phyloP scores from a whole-genome alignment of 2,113 vertebrate genomes.

The Gasterosteus nipponicus region DNA sequence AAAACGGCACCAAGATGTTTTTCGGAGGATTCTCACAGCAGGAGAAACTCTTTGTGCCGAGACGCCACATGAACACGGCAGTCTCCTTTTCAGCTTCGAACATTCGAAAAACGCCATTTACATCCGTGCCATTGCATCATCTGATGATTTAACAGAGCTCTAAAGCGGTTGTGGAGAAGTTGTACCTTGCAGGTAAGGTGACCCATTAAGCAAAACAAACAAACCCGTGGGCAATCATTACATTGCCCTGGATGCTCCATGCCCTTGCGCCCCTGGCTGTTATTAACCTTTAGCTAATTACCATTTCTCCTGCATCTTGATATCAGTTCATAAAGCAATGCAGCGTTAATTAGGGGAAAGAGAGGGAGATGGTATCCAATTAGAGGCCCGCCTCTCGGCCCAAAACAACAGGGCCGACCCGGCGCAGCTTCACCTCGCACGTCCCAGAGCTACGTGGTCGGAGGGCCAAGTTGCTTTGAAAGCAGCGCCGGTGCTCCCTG shows the following conservation, averaged over 20 bases:
- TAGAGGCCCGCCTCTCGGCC: conserved; percentile 60
- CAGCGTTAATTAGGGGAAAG: conserved; percentile 69
- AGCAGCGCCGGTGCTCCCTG: conserved; percentile 24
- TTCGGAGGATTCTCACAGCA: background rate
- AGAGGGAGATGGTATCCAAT: conserved; percentile 75
- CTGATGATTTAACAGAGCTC: background rate
- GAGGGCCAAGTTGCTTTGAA: conserved; percentile 40
- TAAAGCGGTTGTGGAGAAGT: conserved; percentile 39
- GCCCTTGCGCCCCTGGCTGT: conserved; percentile 67
- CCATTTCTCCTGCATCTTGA: conserved; percentile 73
- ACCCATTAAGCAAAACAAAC: conserved; percentile 61
- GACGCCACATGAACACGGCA: background rate
- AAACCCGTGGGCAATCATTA: conserved; percentile 60
- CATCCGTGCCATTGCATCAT: background rate
- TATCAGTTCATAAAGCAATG: conserved; percentile 72
- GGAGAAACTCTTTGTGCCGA: background rate
- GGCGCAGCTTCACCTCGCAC: conserved; percentile 64
- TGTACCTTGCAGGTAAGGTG: conserved; percentile 31
- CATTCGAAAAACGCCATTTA: conserved; percentile 29
- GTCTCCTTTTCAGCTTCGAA: background rate
- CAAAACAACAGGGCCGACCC: conserved; percentile 65
- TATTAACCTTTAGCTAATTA: conserved; percentile 79
- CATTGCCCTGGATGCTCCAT: conserved; percentile 61
- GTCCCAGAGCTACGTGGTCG: conserved; percentile 45
- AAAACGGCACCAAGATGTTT: background rate